Conservation (phyloP, 2,888 invertebrate species). For the Acanthosepion pharaonis region DNA sequence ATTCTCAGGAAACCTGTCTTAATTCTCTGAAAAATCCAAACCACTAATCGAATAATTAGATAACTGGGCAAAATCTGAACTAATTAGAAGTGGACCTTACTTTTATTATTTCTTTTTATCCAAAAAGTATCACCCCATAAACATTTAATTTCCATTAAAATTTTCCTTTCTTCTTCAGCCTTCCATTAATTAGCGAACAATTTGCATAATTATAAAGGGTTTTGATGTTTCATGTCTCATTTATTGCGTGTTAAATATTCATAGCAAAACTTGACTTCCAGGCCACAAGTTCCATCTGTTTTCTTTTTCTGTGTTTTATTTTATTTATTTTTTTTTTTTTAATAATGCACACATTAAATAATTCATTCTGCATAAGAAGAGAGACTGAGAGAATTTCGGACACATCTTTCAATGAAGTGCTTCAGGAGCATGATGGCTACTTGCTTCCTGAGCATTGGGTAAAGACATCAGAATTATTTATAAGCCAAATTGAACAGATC, state of each 20-base stretch:
- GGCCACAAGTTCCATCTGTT: not conserved
- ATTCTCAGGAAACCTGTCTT: not conserved
- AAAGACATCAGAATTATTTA: slow-evolving; percentile 18
- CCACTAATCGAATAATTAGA: not conserved
- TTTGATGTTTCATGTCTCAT: not conserved
- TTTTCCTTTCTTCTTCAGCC: not conserved
- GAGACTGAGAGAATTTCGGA: not conserved
- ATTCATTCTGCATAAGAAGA: not conserved
- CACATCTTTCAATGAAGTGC: not conserved
- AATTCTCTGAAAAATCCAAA: not conserved
- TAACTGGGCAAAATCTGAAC: not conserved
- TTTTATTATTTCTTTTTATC: not conserved
- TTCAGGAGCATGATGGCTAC: not conserved
- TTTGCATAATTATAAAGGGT: slow-evolving; percentile 33
- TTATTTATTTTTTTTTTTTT: not conserved
- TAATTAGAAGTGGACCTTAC: not conserved
- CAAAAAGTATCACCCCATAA: not conserved
- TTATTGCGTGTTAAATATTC: not conserved
- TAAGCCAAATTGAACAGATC: not conserved
- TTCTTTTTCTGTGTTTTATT: not conserved
- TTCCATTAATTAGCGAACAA: not conserved
- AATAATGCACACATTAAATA: not conserved
- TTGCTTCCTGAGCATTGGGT: not conserved
- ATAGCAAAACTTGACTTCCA: not conserved
- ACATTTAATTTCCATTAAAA: not conserved